phyloP scores from a whole-genome alignment of 2,113 vertebrate genomes.

The Erythrocercus mccallii region DNA sequence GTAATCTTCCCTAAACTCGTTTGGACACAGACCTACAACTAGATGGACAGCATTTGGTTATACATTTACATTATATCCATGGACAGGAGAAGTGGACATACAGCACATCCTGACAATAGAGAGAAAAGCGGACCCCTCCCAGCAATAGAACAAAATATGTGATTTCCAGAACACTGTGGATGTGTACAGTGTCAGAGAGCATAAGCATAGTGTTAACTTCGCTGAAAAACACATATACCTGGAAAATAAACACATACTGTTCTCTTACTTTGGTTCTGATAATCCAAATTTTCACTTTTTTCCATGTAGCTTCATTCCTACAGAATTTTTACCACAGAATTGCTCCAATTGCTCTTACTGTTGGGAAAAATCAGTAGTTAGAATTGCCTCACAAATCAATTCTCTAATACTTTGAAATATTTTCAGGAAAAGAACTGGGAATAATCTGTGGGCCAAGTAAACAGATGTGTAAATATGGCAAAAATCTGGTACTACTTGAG shows the following conservation, averaged over 20 bases:
- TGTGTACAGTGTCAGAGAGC: neutral
- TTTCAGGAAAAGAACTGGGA: neutral
- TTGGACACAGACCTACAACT: accelerated
- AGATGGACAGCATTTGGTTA: neutral
- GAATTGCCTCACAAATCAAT: neutral
- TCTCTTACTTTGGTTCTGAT: neutral
- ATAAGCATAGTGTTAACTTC: neutral
- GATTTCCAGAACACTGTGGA: neutral
- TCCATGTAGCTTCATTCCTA: neutral
- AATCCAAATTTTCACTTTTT: neutral
- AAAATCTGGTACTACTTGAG: neutral
- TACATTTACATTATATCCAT: neutral
- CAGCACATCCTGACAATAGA: accelerated
- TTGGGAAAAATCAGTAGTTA: neutral
- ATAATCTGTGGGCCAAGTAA: neutral
- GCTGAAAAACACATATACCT: neutral
- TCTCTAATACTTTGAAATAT: neutral
- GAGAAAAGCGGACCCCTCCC: accelerated
- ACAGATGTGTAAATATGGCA: neutral
- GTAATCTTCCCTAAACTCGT: accelerated
- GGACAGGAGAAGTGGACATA: neutral
- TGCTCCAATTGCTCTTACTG: neutral
- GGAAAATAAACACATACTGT: no score
- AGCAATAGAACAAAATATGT: accelerated
- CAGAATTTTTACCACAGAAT: neutral